Percentiles rank a stretch among this genome's conserved stretches.
phyloP scores from a whole-genome alignment of 1,140 invertebrate species.

The Venturia canescens region DNA sequence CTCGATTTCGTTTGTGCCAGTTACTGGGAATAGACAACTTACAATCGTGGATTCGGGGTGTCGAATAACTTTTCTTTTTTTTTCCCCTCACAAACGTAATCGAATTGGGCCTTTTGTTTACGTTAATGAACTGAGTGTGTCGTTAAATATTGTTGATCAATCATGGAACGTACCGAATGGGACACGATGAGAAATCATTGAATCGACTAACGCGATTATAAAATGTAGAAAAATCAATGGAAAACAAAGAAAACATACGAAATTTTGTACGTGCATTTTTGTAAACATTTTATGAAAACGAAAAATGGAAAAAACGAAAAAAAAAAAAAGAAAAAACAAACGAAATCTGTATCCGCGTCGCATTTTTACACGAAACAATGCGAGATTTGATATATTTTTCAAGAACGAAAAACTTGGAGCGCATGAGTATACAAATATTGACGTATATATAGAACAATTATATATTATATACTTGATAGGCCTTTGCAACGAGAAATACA shows the following conservation, averaged over 20 bases:
- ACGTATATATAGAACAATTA: conserved; percentile 31
- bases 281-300: conserved; percentile 58
- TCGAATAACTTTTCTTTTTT: not conserved
- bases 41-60: no score
- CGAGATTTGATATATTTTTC: conserved; percentile 64
- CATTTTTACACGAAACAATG: conserved; percentile 53
- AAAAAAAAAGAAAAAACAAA: not conserved
- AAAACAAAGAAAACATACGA: conserved; percentile 32
- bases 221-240: conserved; percentile 6
- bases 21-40: not conserved
- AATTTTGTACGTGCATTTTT: conserved; percentile 56
- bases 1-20: not conserved
- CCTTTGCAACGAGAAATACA: conserved; percentile 40
- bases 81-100: not conserved
- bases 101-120: no score
- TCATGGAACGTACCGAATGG: not conserved
- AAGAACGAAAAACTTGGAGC: conserved; percentile 53
- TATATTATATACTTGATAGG: conserved; percentile 39
- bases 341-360: conserved; percentile 59
- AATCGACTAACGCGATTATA: conserved; percentile 31
- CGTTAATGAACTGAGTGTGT: no score
- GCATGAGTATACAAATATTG: conserved; percentile 25
- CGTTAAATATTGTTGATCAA: no score
- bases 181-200: not conserved
- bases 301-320: not conserved